phyloP scores from a whole-genome alignment of 2,113 vertebrate genomes.

The Thalassarche chlororhynchos region DNA sequence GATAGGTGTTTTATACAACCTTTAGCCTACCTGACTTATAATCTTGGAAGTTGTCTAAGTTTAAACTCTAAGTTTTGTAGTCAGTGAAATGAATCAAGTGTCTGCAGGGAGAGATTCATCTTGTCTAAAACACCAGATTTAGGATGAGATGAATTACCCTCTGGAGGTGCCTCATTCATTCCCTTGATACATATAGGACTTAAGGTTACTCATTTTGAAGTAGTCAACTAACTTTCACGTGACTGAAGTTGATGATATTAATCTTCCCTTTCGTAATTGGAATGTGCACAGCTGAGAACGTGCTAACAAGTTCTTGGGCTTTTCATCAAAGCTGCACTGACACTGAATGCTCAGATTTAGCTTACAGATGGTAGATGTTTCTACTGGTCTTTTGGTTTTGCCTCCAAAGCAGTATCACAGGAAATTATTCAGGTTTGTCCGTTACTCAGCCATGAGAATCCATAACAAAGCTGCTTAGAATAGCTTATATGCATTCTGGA shows the following conservation, averaged over 20 bases:
- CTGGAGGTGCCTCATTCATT: background rate
- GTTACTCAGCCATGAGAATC: background rate
- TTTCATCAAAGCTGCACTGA: background rate
- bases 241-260: background rate
- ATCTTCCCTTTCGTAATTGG: background rate
- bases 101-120: background rate
- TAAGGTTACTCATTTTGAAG: background rate
- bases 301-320: background rate
- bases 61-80: background rate
- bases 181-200: background rate
- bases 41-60: background rate
- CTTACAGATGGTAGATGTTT: background rate
- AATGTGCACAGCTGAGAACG: background rate
- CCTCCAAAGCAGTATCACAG: background rate
- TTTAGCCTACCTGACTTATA: background rate
- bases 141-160: background rate
- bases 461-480: background rate
- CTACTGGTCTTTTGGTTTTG: background rate
- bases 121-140: background rate
- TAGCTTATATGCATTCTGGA: background rate
- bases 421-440: background rate
- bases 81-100: slow-evolving; percentile 9
- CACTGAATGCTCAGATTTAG: background rate
- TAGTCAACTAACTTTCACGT: background rate
- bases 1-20: background rate